Evolutionary conservation across 1,140 invertebrate species (phyloP).

Genomic region (Venturia canescens): DNA sequence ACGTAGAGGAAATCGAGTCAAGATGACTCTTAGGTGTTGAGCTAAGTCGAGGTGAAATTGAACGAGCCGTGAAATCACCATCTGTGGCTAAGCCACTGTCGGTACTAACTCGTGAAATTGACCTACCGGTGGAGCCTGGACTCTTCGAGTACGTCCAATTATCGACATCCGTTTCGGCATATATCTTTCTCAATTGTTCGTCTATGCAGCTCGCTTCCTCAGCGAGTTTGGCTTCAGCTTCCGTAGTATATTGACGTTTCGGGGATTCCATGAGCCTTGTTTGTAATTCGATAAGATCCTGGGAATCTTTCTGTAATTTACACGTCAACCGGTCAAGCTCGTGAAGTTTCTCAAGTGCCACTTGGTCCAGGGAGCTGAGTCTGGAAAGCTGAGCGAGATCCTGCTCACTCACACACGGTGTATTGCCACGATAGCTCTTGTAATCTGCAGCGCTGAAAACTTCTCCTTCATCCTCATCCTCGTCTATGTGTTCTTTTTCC

Average conservation of each 20-base stretch:
- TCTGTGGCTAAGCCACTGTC: conserved; percentile 74
- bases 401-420: conserved; percentile 86
- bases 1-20: conserved; percentile 71
- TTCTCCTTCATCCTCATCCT: conserved; percentile 79
- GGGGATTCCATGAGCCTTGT: conserved; percentile 81
- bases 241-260: conserved; percentile 76
- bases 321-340: conserved; percentile 86
- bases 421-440: conserved; percentile 86
- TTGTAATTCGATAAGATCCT: conserved; percentile 86
- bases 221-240: conserved; percentile 79
- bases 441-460: conserved; percentile 88
- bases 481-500: conserved; percentile 67
- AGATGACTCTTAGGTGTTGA: conserved; percentile 71
- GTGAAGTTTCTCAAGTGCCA: conserved; percentile 86
- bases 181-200: conserved; percentile 83
- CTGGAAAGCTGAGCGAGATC: conserved; percentile 86
- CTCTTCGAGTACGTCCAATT: conserved; percentile 85
- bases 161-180: conserved; percentile 81
- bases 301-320: conserved; percentile 87
- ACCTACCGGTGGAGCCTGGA: conserved; percentile 73
- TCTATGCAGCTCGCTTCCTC: conserved; percentile 84
- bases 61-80: conserved; percentile 73
- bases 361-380: conserved; percentile 86
- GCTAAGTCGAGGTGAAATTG: conserved; percentile 74
- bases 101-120: conserved; percentile 73